Evolutionary conservation across 64 coral and sea anemone genomes (phyloP).

Genomic region (Montipora capricornis): DNA sequence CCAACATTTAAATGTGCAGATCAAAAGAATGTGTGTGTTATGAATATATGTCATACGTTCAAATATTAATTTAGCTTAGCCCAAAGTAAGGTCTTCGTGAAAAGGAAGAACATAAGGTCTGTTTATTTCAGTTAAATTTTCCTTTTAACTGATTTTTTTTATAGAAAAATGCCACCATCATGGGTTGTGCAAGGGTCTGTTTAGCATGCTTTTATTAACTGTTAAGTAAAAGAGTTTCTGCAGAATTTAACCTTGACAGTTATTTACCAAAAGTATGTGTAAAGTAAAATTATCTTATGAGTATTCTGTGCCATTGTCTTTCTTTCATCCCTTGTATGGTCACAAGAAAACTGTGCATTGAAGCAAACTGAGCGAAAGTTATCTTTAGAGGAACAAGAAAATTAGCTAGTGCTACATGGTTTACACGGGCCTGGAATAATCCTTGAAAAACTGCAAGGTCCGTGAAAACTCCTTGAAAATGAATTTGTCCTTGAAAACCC

Average conservation of each 20-base stretch:
- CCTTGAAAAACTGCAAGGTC: no score
- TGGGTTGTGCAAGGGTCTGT: background rate
- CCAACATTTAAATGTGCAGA: background rate
- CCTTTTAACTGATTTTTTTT: background rate
- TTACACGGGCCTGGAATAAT: no score
- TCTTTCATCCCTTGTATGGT: background rate
- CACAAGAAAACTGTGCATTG: background rate
- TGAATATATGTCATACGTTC: background rate
- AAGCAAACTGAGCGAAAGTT: no score
- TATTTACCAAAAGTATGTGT: background rate
- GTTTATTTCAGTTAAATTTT: background rate
- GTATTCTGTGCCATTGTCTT: background rate
- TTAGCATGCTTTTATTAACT: background rate
- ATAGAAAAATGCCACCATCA: background rate
- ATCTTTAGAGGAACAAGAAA: no score
- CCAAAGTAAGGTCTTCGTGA: background rate
- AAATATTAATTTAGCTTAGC: background rate
- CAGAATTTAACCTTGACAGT: background rate
- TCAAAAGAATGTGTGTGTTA: background rate
- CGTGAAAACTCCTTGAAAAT: no score
- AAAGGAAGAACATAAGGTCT: background rate
- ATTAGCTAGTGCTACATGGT: no score
- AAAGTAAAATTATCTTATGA: background rate
- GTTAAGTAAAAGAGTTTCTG: background rate
- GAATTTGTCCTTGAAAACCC: no score